A percentile compares a stretch with the other conserved stretches of the same genome.
These are phyloP conservation scores for Agrotis clavis DNA, from an alignment of 2,888 invertebrate genomes.

Conservation along the genomic window DNA sequence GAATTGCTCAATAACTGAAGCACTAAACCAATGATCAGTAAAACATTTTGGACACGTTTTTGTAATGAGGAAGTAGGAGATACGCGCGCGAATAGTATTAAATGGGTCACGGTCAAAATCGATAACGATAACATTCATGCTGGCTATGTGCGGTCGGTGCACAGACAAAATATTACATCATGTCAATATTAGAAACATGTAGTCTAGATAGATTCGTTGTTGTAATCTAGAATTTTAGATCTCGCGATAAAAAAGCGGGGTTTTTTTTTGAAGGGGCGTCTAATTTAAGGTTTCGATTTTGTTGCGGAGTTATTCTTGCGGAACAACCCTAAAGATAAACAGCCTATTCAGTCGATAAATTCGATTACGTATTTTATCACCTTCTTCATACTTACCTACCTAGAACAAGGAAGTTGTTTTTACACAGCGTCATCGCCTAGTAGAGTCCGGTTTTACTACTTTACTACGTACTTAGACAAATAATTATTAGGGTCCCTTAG, in stretches of 20 bases:
- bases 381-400: slow-evolving; percentile 32
- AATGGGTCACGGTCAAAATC: slow-evolving; percentile 79
- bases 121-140: slow-evolving; percentile 71
- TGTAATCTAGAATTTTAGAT: slow-evolving; percentile 2
- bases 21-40: slow-evolving; percentile 34
- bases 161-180: slow-evolving; percentile 50
- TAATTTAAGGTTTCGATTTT: slow-evolving; percentile 12
- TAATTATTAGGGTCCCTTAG: not conserved
- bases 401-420: slow-evolving; percentile 69
- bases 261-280: not conserved
- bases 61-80: slow-evolving; percentile 52
- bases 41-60: slow-evolving; percentile 43
- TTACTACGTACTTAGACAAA: not conserved
- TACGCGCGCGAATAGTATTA: slow-evolving; percentile 61
- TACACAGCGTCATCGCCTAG: slow-evolving; percentile 45
- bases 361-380: slow-evolving; percentile 50
- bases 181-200: slow-evolving; percentile 20
- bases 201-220: slow-evolving; percentile 11
- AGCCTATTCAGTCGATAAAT: slow-evolving; percentile 24
- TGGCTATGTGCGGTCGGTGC: slow-evolving; percentile 42
- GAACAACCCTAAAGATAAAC: slow-evolving; percentile 39
- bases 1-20: slow-evolving; percentile 45
- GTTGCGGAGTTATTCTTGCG: slow-evolving; percentile 11
- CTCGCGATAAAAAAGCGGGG: slow-evolving; percentile 36
- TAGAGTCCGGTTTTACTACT: slow-evolving; percentile 37